Percentiles rank a stretch among this genome's conserved stretches.
Evolutionary conservation across 2,888 invertebrate species (phyloP).

Genomic region (Sericinus montela): DNA sequence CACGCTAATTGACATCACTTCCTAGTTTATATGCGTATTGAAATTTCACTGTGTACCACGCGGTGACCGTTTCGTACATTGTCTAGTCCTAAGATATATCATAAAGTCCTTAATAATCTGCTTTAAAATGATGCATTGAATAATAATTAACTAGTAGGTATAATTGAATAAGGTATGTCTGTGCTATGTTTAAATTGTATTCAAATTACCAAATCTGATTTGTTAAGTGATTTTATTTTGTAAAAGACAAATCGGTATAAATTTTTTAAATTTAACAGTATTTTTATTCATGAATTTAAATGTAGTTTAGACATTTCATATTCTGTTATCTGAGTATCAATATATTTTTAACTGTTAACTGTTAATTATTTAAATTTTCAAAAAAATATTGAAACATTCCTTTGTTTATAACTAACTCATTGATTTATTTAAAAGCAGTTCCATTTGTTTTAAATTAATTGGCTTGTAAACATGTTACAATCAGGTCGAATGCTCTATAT

Average conservation of each 20-base stretch:
- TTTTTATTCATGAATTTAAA: conserved; percentile 14
- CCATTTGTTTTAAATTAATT: too few relatives aligned
- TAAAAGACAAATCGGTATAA: conserved; percentile 5
- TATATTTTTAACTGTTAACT: conserved; percentile 5
- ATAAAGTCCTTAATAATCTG: not conserved
- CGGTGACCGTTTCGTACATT: conserved; percentile 48
- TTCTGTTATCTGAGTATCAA: conserved; percentile 16
- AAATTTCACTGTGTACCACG: conserved; percentile 50
- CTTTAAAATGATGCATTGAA: conserved; percentile 8
- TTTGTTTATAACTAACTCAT: too few relatives aligned
- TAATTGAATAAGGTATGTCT: conserved; percentile 17
- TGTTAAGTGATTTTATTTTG: not conserved
- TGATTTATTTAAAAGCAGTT: too few relatives aligned
- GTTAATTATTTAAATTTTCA: conserved; percentile 6
- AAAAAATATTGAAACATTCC: conserved; percentile 6
- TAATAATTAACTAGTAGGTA: conserved; percentile 12
- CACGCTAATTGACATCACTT: conserved; percentile 57
- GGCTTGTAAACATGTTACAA: too few relatives aligned
- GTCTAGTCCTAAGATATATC: conserved; percentile 25
- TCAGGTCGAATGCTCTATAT: too few relatives aligned
- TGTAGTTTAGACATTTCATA: conserved; percentile 19
- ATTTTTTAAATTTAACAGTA: conserved; percentile 11
- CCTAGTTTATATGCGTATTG: conserved; percentile 60
- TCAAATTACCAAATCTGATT: conserved; percentile 9
- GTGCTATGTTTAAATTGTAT: conserved; percentile 18